A percentile compares a stretch with the other conserved stretches of the same genome.
These are phyloP conservation scores for Laterallus jamaicensis DNA, from an alignment of 2,113 vertebrate species.

Conservation along the genomic window DNA sequence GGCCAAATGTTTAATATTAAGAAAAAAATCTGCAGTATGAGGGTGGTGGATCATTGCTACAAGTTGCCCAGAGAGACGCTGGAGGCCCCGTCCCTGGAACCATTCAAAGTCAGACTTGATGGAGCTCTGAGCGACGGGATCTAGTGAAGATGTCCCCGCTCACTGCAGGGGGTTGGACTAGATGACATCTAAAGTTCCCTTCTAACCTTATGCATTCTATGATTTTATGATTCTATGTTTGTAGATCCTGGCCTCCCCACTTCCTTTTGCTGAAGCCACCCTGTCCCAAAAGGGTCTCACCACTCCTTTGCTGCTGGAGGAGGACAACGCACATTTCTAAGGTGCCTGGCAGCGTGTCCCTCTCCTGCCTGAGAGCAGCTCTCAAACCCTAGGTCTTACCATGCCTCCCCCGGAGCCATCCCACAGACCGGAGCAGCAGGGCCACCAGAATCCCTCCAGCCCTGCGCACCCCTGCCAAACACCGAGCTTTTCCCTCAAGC, in stretches of 20 bases:
- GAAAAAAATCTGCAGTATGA: too few species aligned
- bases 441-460: neutral
- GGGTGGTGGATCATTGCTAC: too few species aligned
- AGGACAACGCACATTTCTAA: neutral
- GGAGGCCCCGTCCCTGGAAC: too few species aligned
- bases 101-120: too few species aligned
- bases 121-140: too few species aligned
- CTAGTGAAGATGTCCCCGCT: too few species aligned
- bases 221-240: neutral
- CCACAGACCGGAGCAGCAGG: rapidly evolving
- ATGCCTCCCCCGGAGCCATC: neutral
- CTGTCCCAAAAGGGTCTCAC: neutral
- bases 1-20: neutral
- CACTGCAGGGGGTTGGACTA: too few species aligned
- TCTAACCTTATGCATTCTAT: too few species aligned
- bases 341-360: neutral
- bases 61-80: too few species aligned
- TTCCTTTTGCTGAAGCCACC: neutral
- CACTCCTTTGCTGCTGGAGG: neutral
- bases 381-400: neutral
- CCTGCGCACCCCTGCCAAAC: neutral
- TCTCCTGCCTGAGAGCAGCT: neutral
- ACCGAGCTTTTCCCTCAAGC: neutral
- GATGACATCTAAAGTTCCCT: too few species aligned
- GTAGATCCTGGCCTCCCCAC: rapidly evolving